These are phyloP conservation scores for Creontiades dilutus DNA, from an alignment of 2,888 invertebrate genomes.

Conservation along the genomic window DNA sequence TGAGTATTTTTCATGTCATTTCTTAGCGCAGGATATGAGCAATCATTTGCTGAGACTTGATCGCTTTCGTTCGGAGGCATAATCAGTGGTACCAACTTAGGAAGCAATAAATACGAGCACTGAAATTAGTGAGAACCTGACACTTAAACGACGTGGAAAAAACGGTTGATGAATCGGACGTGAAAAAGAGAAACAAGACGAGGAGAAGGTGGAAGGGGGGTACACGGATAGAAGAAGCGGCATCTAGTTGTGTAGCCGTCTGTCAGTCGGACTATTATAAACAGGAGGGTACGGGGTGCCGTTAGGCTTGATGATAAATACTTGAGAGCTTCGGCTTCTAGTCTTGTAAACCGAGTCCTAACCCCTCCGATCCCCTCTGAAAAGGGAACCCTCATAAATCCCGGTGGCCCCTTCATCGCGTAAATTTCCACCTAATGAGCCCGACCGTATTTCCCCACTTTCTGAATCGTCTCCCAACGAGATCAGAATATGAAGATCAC, in stretches of 20 bases:
- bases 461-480: conserved; percentile 13
- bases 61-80: neutral
- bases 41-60: too few species aligned
- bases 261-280: conserved; percentile 63
- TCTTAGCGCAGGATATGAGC: too few species aligned
- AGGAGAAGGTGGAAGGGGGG: neutral
- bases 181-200: neutral
- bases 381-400: conserved; percentile 43
- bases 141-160: neutral
- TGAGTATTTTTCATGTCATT: too few species aligned
- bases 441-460: neutral
- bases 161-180: conserved; percentile 41
- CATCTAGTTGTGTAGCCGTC: conserved; percentile 54
- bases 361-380: conserved; percentile 27
- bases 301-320: conserved; percentile 58
- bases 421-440: conserved; percentile 63
- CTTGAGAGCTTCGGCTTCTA: conserved; percentile 38
- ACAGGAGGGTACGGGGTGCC: conserved; percentile 25
- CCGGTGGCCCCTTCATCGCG: conserved; percentile 51
- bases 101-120: conserved; percentile 47
- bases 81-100: neutral
- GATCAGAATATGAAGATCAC: conserved; percentile 39
- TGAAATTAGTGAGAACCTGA: conserved; percentile 49
- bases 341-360: conserved; percentile 55
- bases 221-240: neutral